Percentiles rank a stretch among this genome's conserved stretches.
Evolutionary conservation across 2,888 invertebrate genomes (phyloP).

Genomic region (Geophilus truncorum): DNA sequence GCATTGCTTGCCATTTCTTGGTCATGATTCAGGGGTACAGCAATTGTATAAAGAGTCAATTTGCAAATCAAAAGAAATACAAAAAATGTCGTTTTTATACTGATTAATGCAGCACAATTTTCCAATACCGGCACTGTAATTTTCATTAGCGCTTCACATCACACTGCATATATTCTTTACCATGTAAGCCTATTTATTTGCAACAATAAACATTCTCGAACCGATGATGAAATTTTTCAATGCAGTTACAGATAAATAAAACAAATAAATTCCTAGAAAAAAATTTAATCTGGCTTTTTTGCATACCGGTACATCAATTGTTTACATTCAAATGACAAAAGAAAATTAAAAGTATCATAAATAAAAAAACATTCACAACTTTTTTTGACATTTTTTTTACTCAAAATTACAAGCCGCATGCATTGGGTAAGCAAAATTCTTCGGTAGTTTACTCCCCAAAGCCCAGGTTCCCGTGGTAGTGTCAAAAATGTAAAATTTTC

Average conservation of each 20-base stretch:
- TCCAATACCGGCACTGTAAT: neutral
- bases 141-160: neutral
- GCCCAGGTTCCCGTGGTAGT: neutral
- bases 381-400: too few species aligned
- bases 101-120: neutral
- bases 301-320: too few species aligned
- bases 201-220: neutral
- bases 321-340: too few species aligned
- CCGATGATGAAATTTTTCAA: too few species aligned
- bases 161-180: neutral
- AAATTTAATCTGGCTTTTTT: too few species aligned
- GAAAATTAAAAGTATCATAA: too few species aligned
- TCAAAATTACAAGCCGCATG: conserved; percentile 14
- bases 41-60: neutral
- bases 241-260: too few species aligned
- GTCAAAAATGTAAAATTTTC: conserved; percentile 25
- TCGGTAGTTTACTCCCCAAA: neutral
- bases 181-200: neutral
- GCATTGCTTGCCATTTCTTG: neutral
- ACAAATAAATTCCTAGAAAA: too few species aligned
- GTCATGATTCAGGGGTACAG: neutral
- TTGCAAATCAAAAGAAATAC: neutral
- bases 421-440: neutral
- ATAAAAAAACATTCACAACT: too few species aligned
- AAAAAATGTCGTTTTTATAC: neutral